These are phyloP conservation scores for Andricus grossulariae DNA, from an alignment of 1,140 invertebrate genomes.

Conservation along the genomic window DNA sequence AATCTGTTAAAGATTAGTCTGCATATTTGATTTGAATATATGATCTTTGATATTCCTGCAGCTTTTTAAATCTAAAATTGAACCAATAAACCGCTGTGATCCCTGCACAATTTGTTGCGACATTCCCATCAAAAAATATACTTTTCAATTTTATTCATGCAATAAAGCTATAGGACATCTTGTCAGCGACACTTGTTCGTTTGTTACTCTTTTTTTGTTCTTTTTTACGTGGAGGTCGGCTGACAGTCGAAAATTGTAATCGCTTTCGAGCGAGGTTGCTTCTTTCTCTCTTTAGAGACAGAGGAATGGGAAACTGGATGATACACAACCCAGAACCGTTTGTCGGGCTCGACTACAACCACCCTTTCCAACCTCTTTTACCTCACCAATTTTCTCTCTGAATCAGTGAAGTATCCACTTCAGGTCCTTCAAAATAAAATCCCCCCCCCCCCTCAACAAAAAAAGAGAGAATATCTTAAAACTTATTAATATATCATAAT, in stretches of 20 bases:
- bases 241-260: constrained; percentile 27
- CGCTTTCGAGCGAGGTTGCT: neutral
- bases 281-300: constrained; percentile 14
- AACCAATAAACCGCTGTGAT: too few species aligned
- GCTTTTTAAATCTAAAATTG: too few species aligned
- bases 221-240: neutral
- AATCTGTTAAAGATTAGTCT: too few species aligned
- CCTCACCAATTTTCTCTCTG: constrained; percentile 1
- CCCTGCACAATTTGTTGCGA: too few species aligned
- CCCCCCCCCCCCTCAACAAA: neutral
- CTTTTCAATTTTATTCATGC: neutral
- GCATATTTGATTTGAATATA: too few species aligned
- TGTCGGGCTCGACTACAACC: neutral
- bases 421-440: neutral
- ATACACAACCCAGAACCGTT: constrained; percentile 25
- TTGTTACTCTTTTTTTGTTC: neutral
- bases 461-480: too few species aligned
- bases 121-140: too few species aligned
- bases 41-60: too few species aligned
- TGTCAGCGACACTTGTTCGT: constrained; percentile 15
- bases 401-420: constrained; percentile 17
- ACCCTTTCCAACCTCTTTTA: constrained; percentile 1
- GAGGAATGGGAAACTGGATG: constrained; percentile 14
- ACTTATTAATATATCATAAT: too few species aligned
- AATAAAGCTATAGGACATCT: neutral